Evolutionary conservation across 2,113 vertebrate genomes (phyloP).

Genomic region (Otus sunia): DNA sequence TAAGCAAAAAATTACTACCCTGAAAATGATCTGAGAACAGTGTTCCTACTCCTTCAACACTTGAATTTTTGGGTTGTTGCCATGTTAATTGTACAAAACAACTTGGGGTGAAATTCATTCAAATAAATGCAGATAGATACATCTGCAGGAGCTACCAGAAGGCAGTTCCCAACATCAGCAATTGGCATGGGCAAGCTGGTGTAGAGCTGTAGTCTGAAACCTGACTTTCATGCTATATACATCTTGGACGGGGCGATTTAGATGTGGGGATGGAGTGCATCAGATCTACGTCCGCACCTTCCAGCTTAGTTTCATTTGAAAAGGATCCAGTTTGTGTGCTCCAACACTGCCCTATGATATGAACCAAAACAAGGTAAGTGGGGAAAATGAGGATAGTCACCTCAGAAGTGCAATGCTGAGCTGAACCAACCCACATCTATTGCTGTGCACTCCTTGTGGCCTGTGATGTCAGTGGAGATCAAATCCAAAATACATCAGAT

Average conservation of each 20-base stretch:
- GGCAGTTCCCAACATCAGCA: background rate
- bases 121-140: background rate
- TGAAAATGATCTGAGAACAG: background rate
- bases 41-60: background rate
- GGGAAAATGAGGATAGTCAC: background rate
- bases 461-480: background rate
- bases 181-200: background rate
- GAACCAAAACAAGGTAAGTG: background rate
- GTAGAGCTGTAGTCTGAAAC: background rate
- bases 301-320: background rate
- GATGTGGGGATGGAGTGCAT: background rate
- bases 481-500: background rate
- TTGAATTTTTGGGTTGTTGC: background rate
- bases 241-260: background rate
- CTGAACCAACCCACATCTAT: background rate
- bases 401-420: background rate
- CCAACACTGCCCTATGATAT: accelerated
- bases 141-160: background rate
- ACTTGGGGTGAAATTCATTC: background rate
- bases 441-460: accelerated
- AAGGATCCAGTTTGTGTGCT: background rate
- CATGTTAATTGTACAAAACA: background rate
- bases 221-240: background rate
- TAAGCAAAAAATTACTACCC: background rate
- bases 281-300: background rate